Evolutionary conservation across 2,113 vertebrate species (phyloP), one percentile per base, ranked within the genome.

Genomic region (Salvelinus fontinalis): DNA sequence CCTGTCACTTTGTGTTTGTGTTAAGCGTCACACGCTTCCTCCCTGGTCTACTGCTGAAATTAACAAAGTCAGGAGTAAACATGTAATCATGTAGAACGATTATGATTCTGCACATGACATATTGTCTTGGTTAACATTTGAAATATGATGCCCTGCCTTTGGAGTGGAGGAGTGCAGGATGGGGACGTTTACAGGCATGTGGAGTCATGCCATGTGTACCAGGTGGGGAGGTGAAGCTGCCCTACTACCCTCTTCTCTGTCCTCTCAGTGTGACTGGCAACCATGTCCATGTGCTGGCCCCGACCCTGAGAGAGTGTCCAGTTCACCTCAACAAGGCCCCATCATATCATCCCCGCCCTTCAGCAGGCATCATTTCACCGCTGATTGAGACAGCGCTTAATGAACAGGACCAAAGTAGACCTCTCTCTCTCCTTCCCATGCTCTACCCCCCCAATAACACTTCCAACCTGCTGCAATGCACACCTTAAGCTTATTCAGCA

Each of bases 401-500:
- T 95, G 95, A 95, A 95, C 94, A 88, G 89, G 89, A 92, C 93
- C 83, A 83, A 84, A 77, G 76, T 69, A 75, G 75, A 44, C 71
- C 66, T 54, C 18, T 5, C 68, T 76, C 71, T 48, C 26, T 44
- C 76, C 69, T 64, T 79, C 86, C 92, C 93, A 92, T 93, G 93
- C 82, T 92, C 90, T 88, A 85, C 77, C 92, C 92, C 92, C 89
- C 85, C 91, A 72, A 73, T 88, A 88, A 90, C 87, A 90, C 80
- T 80, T 79, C 83, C 92, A 85, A 91, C 94, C 93, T 93, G 90
- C 89, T 88, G 93, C 92, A 89, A 95, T 95, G 95, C 94, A 94
- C 90, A 94, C 93, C 95, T 92, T 90, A 89, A 94, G 96, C 96
- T 97, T 97, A 97, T 96, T 98, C 97, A 98, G 97, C 96, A 97